Evolutionary conservation across 2,797 vertebrate species (phyloP).

Genomic region (Myiotriccus ornatus): DNA sequence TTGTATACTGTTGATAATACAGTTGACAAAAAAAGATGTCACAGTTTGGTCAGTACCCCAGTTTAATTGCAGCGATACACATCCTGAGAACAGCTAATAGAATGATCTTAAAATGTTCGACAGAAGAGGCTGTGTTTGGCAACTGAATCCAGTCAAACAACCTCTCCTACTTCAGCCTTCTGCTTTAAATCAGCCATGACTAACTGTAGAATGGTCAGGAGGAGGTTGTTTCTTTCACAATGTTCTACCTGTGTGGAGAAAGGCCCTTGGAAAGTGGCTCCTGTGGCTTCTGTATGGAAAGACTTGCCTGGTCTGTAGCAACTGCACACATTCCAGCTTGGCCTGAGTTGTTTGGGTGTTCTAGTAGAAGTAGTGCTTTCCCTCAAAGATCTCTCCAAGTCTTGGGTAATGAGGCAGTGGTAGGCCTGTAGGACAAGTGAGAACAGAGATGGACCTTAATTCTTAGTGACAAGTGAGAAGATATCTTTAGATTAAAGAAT

Average conservation of each 20-base stretch:
- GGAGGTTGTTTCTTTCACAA: neutral
- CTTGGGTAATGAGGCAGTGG: neutral
- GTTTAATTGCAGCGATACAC: neutral
- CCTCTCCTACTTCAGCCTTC: neutral
- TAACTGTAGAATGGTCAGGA: neutral
- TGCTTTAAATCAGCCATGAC: neutral
- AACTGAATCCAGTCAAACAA: neutral
- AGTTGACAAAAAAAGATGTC: neutral
- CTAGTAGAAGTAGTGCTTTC: neutral
- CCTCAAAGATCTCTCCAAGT: neutral
- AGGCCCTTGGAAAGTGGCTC: neutral
- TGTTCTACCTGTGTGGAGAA: neutral
- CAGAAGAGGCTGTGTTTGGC: neutral
- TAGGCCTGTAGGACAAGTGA: neutral
- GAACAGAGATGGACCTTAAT: neutral
- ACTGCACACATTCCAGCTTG: neutral
- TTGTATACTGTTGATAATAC: neutral
- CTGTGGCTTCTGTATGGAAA: neutral
- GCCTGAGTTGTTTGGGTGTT: neutral
- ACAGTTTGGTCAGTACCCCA: neutral
- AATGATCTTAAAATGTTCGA: neutral
- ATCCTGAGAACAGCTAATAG: neutral
- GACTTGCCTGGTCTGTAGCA: neutral
- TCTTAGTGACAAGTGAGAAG: neutral
- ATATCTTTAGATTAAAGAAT: neutral